Base-by-base conservation (phyloP, 2,888 invertebrate species). In the Oscheius onirici region DNA sequence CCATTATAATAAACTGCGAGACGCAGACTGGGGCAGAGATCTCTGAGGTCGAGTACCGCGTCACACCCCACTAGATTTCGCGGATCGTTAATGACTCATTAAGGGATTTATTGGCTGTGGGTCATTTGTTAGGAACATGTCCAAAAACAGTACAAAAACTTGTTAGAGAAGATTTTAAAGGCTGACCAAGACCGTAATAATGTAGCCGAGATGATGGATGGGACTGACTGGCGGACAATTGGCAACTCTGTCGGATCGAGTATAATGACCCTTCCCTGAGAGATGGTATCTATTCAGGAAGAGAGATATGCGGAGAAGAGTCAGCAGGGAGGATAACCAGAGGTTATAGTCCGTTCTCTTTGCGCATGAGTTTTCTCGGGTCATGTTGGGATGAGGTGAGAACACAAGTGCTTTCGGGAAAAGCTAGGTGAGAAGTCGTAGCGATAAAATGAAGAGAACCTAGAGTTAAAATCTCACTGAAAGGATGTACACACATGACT, bases 281-380 rank as follows among this genome's bases (percentile, higher is more conserved):
- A 63, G 63, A 63, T 63, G 46, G 63, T 63, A 63, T 63, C 63
- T 49, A 58, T n/a, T 10, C 10, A 58, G 22, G 28, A n/a, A 55
- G 26, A 28, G 26, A 55, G 26, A 55, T 6, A 55, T 8, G 17
- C 8, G 17, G 6, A 17, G 49, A 49, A 10, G 49, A 17, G 17
- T 10, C 20, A 17, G n/a, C 10, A 22, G 17, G 49, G 6, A 17
- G 6, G 5, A 34, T 34, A 34, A 6, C 34, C 34, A 8, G 34
- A 34, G 34, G 34, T 34, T 34, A 3, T 34, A 8, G 34, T 34
- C 34, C 34, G 34, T 8, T 34, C 34, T 34, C 34, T 34, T 34
- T 34, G 34, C 34, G 34, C 34, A 34, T 34, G 34, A 8, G 34
- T 34, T 34, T 34, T 34, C 5, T 34, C 3, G 34, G 34, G 34